phyloP scores from a whole-genome alignment of 2,888 invertebrate genomes.

The Drosophila colorata region DNA sequence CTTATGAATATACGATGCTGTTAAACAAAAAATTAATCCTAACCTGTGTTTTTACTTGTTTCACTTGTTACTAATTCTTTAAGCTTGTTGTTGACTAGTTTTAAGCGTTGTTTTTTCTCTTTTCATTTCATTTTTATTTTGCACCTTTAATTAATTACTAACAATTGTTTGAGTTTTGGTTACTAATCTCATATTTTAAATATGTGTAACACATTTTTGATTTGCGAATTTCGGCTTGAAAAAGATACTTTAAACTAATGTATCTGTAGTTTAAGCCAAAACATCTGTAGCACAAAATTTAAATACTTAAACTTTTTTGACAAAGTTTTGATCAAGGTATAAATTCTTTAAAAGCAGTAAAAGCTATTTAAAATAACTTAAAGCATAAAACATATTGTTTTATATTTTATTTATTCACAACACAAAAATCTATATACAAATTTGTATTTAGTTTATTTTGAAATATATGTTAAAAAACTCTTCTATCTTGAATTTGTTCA shows the following conservation, averaged over 20 bases:
- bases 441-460: too few species aligned
- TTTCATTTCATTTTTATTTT: background rate
- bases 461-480: too few species aligned
- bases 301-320: background rate
- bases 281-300: background rate
- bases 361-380: too few species aligned
- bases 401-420: background rate
- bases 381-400: too few species aligned
- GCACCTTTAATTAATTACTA: slow-evolving; percentile 7
- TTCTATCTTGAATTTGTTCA: too few species aligned
- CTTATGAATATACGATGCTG: slow-evolving; percentile 75
- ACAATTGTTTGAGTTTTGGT: background rate
- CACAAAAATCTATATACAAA: too few species aligned
- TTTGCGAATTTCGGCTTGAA: background rate
- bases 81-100: slow-evolving; percentile 59
- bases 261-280: background rate
- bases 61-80: slow-evolving; percentile 36
- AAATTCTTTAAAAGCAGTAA: background rate
- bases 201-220: too few species aligned
- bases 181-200: slow-evolving; percentile 2
- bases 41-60: slow-evolving; percentile 70
- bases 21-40: slow-evolving; percentile 70
- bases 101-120: slow-evolving; percentile 9
- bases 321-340: background rate
- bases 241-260: background rate